Conservation (phyloP, 2,113 vertebrate species). For the Paramormyrops kingsleyae region DNA sequence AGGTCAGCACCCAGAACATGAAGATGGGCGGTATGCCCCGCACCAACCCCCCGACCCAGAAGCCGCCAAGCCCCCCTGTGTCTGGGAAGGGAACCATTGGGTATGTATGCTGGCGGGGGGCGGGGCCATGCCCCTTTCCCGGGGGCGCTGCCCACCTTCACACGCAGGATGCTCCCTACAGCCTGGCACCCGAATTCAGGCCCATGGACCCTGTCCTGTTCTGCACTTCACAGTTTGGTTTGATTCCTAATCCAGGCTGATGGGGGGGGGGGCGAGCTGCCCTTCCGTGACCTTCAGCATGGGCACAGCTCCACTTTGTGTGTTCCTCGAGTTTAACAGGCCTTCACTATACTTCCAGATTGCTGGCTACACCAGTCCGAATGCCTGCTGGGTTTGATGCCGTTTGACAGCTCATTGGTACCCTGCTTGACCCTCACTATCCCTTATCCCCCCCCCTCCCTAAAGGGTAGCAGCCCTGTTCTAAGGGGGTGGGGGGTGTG, state of each 20-base stretch:
- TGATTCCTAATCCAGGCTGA: not conserved
- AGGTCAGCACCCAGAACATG: conserved; percentile 99
- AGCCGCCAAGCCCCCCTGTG: conserved; percentile 86
- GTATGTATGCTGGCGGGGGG: conserved; percentile 53
- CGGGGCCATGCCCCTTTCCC: not conserved
- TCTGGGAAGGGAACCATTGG: conserved; percentile 84
- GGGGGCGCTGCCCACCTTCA: not conserved
- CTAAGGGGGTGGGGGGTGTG: not conserved
- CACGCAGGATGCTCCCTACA: not conserved
- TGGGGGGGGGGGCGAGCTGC: not conserved
- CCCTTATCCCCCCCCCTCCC: not conserved
- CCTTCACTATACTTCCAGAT: not conserved
- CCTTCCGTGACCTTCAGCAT: too few species aligned
- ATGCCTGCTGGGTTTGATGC: not conserved
- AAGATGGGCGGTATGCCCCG: conserved; percentile 89
- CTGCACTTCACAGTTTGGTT: not conserved
- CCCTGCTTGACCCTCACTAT: not conserved
- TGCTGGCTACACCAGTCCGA: not conserved
- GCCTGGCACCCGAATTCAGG: not conserved
- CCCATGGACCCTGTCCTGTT: not conserved
- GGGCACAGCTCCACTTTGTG: not conserved
- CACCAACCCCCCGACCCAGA: conserved; percentile 86
- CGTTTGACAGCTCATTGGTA: not conserved
- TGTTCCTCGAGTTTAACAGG: not conserved
- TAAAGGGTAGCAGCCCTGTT: not conserved